Evolutionary conservation across 2,797 vertebrate genomes (phyloP), one percentile per base, ranked within the genome.

Genomic region (Paguma larvata): DNA sequence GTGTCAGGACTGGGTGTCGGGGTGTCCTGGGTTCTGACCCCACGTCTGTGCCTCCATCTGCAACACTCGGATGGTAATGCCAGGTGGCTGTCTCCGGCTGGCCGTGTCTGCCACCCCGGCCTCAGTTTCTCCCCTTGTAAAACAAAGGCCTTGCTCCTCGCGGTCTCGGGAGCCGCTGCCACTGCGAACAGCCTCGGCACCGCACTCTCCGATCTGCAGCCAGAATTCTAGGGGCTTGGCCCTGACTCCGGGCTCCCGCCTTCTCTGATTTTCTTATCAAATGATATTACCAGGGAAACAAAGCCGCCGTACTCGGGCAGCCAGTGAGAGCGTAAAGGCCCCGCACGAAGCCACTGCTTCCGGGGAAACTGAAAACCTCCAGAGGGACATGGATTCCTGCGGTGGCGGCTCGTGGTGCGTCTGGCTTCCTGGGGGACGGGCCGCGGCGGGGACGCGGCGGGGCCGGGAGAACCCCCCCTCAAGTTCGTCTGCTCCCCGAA

Each of bases 371-470:
- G 94, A 91, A 97, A 93, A 68, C 51, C 68, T 87, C 67, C 32
- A 6, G 32, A 59, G 78, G 82, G 59, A 87, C 86, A 12, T 32
- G 1, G 46, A 41, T 80, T n/a, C 79, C 30, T 1, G 0, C 3
- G 0, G 46, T 0, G 2, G 53, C 0, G 2, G 59, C 72, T 3
- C 0, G 0, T 0, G 7, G 19, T 2, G 5, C 2, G 1, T 32
- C 62, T 32, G 82, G 63, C 84, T 53, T 85, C 85, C 19, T 13
- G 7, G 53, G 23, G 79, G 46, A 12, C 1, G 3, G 85, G 73
- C 77, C 2, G 0, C 0, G 9, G 25, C 2, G 0, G 38, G 89
- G 48, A 8, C 13, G 18, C 0, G 13, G 34, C 2, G 0, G 2
- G 14, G 2, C 51, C 25, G 4, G 70, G 30, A 13, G 21, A 8